Percentiles rank a stretch among this genome's conserved stretches.
Conservation (phyloP, 2,888 invertebrate genomes). For the Corbicula japonica region DNA sequence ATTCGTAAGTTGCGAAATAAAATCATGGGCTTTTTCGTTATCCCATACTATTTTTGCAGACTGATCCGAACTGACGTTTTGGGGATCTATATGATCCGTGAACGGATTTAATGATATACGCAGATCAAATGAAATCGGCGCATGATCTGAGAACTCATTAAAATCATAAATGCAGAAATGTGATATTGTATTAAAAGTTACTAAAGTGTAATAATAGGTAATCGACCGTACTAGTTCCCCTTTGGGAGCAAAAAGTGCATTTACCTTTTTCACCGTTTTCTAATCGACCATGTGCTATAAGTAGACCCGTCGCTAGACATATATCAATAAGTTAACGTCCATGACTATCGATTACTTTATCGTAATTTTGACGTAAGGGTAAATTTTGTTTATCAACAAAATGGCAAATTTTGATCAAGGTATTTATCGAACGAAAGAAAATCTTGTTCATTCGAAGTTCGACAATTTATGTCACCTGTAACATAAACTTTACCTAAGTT, state of each 20-base stretch:
- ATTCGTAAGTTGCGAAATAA: neutral
- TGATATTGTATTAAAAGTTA: neutral
- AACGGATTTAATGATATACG: neutral
- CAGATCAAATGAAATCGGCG: conserved; percentile 1
- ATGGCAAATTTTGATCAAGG: neutral
- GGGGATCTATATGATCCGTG: neutral
- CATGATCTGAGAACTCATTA: conserved; percentile 30
- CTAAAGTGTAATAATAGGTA: conserved; percentile 10
- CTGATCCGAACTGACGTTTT: neutral
- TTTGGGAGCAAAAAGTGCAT: conserved; percentile 1
- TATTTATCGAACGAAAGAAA: conserved; percentile 5
- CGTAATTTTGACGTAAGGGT: neutral
- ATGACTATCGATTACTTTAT: conserved; percentile 16
- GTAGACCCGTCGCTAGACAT: conserved; percentile 4
- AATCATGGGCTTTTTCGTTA: neutral
- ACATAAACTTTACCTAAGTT: conserved; percentile 2
- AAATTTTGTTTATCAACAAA: conserved; percentile 1
- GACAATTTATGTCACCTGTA: conserved; percentile 6
- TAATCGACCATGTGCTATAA: conserved; percentile 21
- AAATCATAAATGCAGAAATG: conserved; percentile 19
- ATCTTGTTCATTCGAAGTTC: neutral
- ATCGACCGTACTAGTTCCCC: conserved; percentile 11
- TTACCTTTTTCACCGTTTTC: conserved; percentile 2
- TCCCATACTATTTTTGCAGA: neutral
- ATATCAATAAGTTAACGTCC: conserved; percentile 17